Base-by-base conservation (phyloP, 2,113 vertebrate genomes). In the Caretta caretta region DNA sequence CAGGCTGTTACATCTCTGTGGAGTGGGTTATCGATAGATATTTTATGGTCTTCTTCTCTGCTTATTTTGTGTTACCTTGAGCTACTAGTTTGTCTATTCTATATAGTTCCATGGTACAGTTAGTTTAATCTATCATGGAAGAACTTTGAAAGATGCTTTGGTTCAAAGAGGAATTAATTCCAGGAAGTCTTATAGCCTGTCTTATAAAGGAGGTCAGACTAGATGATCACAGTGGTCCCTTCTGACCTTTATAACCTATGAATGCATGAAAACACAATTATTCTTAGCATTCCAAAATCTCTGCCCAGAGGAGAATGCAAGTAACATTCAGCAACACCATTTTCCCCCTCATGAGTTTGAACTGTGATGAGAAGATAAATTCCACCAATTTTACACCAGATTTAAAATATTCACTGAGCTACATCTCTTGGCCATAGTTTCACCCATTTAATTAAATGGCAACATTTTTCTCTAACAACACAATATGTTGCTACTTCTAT, bases 351-450 rank as follows among this genome's bases (percentile, higher is more conserved):
- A 85, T 8, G 91, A 87, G 5, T 57, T 4, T 65, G n/a, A 53
- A 20, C 0, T 0, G 1, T 49, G 65, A 51, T 35, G 19, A 89
- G 46, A 11, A 87, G 20, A 80, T 2, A 42, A 2, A 65, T 12
- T 65, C 11, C 11, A 84, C 79, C 1, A 48, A 29, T 24, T 87
- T 7, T 7, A 27, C 3, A 31, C 48, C 0, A 42, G 38, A 42
- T 87, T 78, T 46, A 87, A 76, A 57, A 48, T 57, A 78, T 78
- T 87, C 24, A 49, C 14, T 29, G 16, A 53, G 20, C 49, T 9
- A 54, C 46, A 10, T 83, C 35, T 72, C 19, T 22, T n/a, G 35
- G n/a, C 65, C 16, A 22, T 38, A 72, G 35, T 20, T 72, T 72
- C 65, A 72, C 46, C 2, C 17, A 75, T 53, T 80, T 62, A 80